Percentiles rank a stretch among this genome's conserved stretches.
These are phyloP conservation scores for Charanyca ferruginea DNA, from an alignment of 2,888 invertebrate species.

Conservation along the genomic window DNA sequence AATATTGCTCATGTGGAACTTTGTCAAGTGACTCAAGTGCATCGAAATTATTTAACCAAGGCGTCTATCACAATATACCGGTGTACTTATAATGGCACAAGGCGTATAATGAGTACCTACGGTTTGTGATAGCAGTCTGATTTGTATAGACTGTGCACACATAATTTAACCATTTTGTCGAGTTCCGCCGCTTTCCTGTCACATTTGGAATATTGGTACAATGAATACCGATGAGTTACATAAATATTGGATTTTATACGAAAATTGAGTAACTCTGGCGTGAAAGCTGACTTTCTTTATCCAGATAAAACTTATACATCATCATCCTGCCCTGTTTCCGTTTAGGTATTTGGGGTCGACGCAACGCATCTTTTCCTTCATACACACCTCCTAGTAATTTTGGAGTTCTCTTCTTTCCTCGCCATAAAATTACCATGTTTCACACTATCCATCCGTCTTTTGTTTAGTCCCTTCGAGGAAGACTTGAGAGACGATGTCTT, in stretches of 20 bases:
- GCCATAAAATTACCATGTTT: neutral
- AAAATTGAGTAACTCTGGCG: slow-evolving; percentile 9
- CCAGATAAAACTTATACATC: neutral
- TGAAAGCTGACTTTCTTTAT: slow-evolving; percentile 13
- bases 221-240: slow-evolving; percentile 34
- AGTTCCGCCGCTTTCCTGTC: slow-evolving; percentile 24
- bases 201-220: slow-evolving; percentile 40
- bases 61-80: slow-evolving; percentile 31
- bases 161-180: slow-evolving; percentile 43
- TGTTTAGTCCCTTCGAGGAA: neutral
- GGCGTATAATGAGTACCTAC: slow-evolving; percentile 25
- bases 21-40: slow-evolving; percentile 22
- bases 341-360: neutral
- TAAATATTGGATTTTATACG: slow-evolving; percentile 14
- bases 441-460: neutral
- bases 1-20: slow-evolving; percentile 12
- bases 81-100: slow-evolving; percentile 27
- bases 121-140: slow-evolving; percentile 39
- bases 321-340: neutral
- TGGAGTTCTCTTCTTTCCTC: neutral
- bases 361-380: neutral
- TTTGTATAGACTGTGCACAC: slow-evolving; percentile 29
- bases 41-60: slow-evolving; percentile 28
- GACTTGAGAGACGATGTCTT: neutral
- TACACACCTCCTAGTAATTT: neutral